Percentiles rank a stretch among this genome's conserved stretches.
phyloP scores from a whole-genome alignment of 2,888 invertebrate genomes.

The Drosophila atroscutellata region DNA sequence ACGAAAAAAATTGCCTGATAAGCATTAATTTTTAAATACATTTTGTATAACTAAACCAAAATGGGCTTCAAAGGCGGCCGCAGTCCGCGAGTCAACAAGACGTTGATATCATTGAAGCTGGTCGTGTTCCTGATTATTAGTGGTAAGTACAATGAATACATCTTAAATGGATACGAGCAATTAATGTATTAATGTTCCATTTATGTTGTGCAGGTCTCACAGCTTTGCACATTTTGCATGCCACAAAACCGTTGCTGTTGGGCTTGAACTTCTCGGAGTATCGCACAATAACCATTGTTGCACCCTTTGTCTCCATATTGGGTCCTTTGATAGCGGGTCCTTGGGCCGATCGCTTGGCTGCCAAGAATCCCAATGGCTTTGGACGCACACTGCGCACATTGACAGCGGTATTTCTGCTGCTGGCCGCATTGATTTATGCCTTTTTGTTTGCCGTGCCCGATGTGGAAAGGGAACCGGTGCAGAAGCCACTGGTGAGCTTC shows the following conservation, averaged over 20 bases:
- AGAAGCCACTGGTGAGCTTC: slow-evolving; percentile 88
- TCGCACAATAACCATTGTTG: slow-evolving; percentile 91
- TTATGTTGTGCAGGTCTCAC: slow-evolving; percentile 88
- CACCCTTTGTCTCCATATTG: slow-evolving; percentile 91
- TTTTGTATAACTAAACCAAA: slow-evolving; percentile 23
- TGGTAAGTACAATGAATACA: slow-evolving; percentile 85
- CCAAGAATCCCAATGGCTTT: slow-evolving; percentile 84
- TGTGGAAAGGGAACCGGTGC: slow-evolving; percentile 87
- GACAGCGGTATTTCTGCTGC: slow-evolving; percentile 88
- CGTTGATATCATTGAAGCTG: slow-evolving; percentile 91
- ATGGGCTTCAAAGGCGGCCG: slow-evolving; percentile 80
- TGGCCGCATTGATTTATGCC: slow-evolving; percentile 89
- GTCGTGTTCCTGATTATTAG: slow-evolving; percentile 93
- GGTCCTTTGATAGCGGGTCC: slow-evolving; percentile 92
- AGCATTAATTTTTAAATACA: neutral
- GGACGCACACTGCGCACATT: slow-evolving; percentile 89
- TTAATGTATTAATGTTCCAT: neutral
- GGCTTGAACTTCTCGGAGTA: slow-evolving; percentile 91
- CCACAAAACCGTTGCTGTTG: slow-evolving; percentile 86
- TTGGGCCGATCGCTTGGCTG: slow-evolving; percentile 88
- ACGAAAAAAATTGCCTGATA: slow-evolving; percentile 13
- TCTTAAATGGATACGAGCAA: neutral
- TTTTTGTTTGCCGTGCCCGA: slow-evolving; percentile 89
- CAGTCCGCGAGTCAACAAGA: slow-evolving; percentile 87
- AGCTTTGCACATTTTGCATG: slow-evolving; percentile 92